These are phyloP conservation scores for Pimephales promelas DNA, from an alignment of 2,113 vertebrate species.

Conservation along the genomic window DNA sequence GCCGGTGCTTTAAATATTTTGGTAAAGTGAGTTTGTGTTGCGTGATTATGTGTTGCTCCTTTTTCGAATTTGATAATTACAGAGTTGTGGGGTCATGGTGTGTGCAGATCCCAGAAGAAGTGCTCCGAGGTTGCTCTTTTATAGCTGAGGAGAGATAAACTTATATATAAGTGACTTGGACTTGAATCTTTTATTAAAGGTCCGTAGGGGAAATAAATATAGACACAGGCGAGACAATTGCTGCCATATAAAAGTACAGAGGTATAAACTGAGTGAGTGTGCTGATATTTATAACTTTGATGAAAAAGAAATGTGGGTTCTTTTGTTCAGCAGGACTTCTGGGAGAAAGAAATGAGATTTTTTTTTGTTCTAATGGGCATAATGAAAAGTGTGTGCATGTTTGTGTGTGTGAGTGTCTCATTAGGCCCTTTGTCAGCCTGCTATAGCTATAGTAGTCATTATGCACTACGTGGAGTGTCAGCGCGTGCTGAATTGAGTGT, in stretches of 20 bases:
- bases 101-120: constrained; percentile 2
- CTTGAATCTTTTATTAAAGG: background rate
- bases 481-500: constrained; percentile 25
- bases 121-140: background rate
- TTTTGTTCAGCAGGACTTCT: background rate
- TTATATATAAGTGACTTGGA: background rate
- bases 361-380: background rate
- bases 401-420: constrained; percentile 24
- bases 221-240: background rate
- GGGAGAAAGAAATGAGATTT: background rate
- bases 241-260: background rate
- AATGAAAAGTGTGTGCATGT: background rate
- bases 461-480: constrained; percentile 3
- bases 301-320: background rate
- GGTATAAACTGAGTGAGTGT: background rate
- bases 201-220: background rate
- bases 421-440: constrained; percentile 28
- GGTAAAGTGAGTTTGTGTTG: background rate
- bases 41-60: constrained; percentile 1
- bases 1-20: background rate
- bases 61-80: constrained; percentile 22
- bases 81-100: background rate
- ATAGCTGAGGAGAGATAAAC: background rate
- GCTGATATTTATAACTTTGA: background rate
- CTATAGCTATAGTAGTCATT: constrained; percentile 14